phyloP scores from a whole-genome alignment of 92 coral and sea anemone species.

The Paramuricea clavata region DNA sequence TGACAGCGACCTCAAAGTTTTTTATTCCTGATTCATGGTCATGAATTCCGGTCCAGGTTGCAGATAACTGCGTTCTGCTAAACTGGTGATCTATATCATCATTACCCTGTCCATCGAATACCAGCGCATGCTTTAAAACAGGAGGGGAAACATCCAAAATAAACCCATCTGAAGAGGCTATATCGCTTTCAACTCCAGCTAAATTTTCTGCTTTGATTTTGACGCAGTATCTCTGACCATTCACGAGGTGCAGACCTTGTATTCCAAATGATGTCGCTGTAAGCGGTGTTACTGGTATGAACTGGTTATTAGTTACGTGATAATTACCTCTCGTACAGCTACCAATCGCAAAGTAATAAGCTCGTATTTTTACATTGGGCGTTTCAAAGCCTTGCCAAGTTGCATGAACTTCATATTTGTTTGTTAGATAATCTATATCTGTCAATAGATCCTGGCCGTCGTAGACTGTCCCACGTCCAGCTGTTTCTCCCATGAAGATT shows the following conservation, averaged over 20 bases:
- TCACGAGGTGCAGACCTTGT: conserved; percentile 73
- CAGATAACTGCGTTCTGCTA: conserved; percentile 73
- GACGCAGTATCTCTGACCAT: conserved; percentile 92
- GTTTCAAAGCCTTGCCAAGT: conserved; percentile 85
- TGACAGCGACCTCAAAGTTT: conserved; percentile 79
- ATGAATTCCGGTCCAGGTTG: conserved; percentile 82
- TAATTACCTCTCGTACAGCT: conserved; percentile 87
- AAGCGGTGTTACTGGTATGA: conserved; percentile 74
- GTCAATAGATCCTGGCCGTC: conserved; percentile 73
- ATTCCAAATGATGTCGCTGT: conserved; percentile 73
- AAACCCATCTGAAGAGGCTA: conserved; percentile 88
- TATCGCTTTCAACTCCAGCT: conserved; percentile 83
- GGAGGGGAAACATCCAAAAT: conserved; percentile 88
- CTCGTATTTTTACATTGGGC: conserved; percentile 78
- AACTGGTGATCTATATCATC: conserved; percentile 86
- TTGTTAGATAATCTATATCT: conserved; percentile 80
- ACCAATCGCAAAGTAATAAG: conserved; percentile 93
- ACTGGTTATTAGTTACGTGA: conserved; percentile 84
- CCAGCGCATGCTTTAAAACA: conserved; percentile 70
- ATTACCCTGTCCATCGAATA: conserved; percentile 79
- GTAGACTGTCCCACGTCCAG: conserved; percentile 73
- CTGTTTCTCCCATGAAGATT: conserved; percentile 83
- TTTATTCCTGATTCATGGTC: conserved; percentile 89
- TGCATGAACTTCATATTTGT: conserved; percentile 73
- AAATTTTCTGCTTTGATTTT: conserved; percentile 89